A percentile compares a stretch with the other conserved stretches of the same genome.
Evolutionary conservation across 64 coral and sea anemone genomes (phyloP).

Genomic region (Montipora capricornis): DNA sequence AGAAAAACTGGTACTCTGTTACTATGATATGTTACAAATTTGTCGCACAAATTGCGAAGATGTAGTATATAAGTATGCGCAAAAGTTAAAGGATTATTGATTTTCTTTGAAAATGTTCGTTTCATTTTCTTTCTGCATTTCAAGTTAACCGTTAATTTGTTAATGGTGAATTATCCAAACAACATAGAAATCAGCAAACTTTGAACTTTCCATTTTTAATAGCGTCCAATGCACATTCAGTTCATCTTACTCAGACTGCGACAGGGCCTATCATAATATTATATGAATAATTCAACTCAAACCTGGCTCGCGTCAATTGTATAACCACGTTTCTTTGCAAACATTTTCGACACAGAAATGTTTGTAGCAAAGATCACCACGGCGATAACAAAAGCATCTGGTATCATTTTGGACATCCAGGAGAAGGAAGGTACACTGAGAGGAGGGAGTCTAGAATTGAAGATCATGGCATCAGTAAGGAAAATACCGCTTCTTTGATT

Average conservation of each 20-base stretch:
- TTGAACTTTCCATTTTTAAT: neutral
- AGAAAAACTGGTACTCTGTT: no score
- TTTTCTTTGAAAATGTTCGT: neutral
- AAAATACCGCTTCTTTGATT: neutral
- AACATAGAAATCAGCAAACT: neutral
- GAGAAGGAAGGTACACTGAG: slow-evolving; percentile 72
- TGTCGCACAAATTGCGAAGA: no score
- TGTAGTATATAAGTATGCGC: no score
- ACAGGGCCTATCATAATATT: neutral
- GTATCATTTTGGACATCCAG: slow-evolving; percentile 59
- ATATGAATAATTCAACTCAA: neutral
- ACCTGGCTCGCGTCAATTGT: slow-evolving; percentile 91
- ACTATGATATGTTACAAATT: no score
- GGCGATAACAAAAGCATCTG: slow-evolving; percentile 90
- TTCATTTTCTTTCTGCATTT: neutral
- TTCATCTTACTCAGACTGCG: neutral
- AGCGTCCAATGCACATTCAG: neutral
- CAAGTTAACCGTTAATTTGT: no score
- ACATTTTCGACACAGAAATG: slow-evolving; percentile 89
- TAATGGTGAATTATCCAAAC: no score
- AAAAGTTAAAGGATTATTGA: no score
- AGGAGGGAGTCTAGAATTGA: slow-evolving; percentile 74
- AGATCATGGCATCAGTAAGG: neutral
- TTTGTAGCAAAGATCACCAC: slow-evolving; percentile 94
- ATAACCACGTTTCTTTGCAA: slow-evolving; percentile 86